Conservation (phyloP, 2,113 vertebrate genomes). For the Equus quagga region DNA sequence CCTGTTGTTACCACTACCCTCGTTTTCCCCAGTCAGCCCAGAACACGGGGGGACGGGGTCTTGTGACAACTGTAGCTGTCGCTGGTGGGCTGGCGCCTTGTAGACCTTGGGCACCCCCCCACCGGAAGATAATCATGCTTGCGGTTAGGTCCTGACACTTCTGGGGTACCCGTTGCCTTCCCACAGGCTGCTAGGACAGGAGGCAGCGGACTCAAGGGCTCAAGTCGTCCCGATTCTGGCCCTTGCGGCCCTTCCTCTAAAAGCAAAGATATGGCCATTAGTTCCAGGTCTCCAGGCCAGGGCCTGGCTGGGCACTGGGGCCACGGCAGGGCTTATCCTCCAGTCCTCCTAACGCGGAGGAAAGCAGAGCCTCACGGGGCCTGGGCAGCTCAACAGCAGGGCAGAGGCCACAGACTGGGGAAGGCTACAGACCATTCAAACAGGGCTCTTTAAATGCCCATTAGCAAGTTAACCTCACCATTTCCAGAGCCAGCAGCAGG, state of each 20-base stretch:
- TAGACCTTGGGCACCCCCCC: not conserved
- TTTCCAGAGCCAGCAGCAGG: conserved; percentile 64
- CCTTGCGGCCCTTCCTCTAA: not conserved
- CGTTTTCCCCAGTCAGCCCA: not conserved
- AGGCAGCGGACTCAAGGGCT: not conserved
- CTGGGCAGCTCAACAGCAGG: not conserved
- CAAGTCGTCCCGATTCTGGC: not conserved
- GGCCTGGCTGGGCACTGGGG: not conserved
- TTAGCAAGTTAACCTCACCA: conserved; percentile 74
- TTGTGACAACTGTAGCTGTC: not conserved
- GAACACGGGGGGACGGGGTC: not conserved
- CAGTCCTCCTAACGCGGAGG: not conserved
- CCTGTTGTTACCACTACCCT: not conserved
- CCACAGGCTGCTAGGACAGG: not conserved
- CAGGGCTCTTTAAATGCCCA: conserved; percentile 66
- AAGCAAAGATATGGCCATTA: not conserved
- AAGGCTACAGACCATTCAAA: conserved; percentile 10
- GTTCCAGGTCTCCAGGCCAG: not conserved
- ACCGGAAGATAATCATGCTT: not conserved
- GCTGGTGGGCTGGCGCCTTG: not conserved
- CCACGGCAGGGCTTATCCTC: not conserved
- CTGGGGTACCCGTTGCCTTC: not conserved
- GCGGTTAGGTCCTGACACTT: not conserved
- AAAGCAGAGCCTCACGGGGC: not conserved
- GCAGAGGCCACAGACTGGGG: not conserved